These are phyloP conservation scores for Dioctria rufipes DNA, from an alignment of 2,888 invertebrate genomes.

Conservation along the genomic window DNA sequence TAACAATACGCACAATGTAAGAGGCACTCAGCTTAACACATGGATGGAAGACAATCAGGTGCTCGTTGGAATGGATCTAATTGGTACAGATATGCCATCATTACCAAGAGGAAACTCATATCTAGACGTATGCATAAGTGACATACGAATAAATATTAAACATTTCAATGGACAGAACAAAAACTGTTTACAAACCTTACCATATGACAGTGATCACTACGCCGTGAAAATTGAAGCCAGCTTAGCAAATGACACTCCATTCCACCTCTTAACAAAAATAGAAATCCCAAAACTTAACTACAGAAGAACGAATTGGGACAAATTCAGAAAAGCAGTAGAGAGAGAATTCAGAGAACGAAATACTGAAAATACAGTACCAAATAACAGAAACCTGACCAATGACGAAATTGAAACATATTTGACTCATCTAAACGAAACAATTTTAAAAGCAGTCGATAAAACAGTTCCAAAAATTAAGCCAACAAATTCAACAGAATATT, in stretches of 20 bases:
- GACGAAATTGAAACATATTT: background rate
- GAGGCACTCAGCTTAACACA: background rate
- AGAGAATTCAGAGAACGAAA: too few species aligned
- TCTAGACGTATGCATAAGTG: background rate
- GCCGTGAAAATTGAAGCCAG: background rate
- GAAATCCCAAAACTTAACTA: too few species aligned
- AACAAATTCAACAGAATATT: background rate
- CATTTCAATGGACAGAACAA: background rate
- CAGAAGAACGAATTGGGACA: too few species aligned
- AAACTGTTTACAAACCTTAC: background rate
- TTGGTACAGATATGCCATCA: background rate
- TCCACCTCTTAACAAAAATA: too few species aligned
- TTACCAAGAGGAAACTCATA: background rate
- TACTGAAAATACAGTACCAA: too few species aligned
- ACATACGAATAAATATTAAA: background rate
- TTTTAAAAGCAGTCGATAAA: background rate
- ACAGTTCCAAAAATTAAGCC: background rate
- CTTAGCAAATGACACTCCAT: too few species aligned
- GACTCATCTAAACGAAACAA: background rate
- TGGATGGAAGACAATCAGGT: background rate
- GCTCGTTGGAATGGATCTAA: background rate
- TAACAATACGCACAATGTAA: slow-evolving; percentile 14
- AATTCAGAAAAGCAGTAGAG: too few species aligned
- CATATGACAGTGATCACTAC: background rate
- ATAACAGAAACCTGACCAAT: background rate